Conservation (phyloP, 1,140 invertebrate species). For the Brachionus asplanchnoidis region DNA sequence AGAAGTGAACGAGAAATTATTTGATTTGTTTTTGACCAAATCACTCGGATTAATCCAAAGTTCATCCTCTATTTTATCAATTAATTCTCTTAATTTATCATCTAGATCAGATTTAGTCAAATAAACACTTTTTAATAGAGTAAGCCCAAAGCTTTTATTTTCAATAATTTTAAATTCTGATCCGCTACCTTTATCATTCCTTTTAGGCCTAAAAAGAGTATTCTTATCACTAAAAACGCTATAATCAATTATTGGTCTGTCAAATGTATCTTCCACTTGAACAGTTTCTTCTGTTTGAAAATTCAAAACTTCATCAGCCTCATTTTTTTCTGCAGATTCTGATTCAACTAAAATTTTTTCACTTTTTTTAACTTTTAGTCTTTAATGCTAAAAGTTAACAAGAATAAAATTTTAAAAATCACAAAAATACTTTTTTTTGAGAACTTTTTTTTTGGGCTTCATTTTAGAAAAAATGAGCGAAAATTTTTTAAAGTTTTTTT, state of each 20-base stretch:
- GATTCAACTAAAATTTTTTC: background rate
- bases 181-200: background rate
- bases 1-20: constrained; percentile 7
- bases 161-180: background rate
- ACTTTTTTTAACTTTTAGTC: background rate
- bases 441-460: background rate
- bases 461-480: background rate
- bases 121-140: background rate
- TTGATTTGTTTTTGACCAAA: background rate
- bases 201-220: background rate
- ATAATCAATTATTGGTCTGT: background rate
- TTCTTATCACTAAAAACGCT: background rate
- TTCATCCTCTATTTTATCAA: background rate
- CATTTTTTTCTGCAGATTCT: background rate
- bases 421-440: background rate
- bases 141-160: background rate
- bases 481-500: background rate
- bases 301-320: background rate
- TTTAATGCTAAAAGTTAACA: background rate
- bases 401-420: background rate
- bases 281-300: background rate
- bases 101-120: background rate
- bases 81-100: background rate
- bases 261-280: background rate
- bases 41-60: background rate